These are phyloP conservation scores for Aphaenogaster floridana DNA, from an alignment of 1,140 invertebrate species.

Conservation along the genomic window DNA sequence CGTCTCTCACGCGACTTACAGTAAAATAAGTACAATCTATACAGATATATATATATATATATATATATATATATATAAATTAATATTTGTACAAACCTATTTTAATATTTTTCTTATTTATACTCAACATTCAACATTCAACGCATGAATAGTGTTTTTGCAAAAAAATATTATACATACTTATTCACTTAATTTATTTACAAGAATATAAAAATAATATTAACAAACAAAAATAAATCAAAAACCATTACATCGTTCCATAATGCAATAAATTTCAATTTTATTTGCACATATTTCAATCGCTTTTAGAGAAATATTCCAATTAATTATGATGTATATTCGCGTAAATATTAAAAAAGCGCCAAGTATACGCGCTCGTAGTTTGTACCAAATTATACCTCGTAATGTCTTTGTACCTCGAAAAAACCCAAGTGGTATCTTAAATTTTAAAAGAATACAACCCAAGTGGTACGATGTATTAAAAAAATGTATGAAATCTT, in stretches of 20 bases:
- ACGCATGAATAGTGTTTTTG: too few species aligned
- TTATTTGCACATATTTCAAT: not conserved
- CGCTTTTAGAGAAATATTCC: not conserved
- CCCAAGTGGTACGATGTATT: too few species aligned
- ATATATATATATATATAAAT: too few species aligned
- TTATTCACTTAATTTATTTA: not conserved
- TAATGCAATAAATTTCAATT: not conserved
- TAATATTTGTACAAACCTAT: not conserved
- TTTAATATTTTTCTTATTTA: too few species aligned
- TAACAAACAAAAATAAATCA: not conserved
- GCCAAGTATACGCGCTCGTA: too few species aligned
- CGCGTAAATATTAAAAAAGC: not conserved
- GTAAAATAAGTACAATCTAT: constrained; percentile 21
- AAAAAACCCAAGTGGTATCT: too few species aligned
- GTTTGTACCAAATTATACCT: too few species aligned
- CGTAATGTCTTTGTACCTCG: too few species aligned
- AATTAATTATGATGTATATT: not conserved
- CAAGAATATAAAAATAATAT: not conserved
- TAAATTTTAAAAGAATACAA: too few species aligned
- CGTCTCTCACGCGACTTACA: not conserved
- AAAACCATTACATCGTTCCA: not conserved
- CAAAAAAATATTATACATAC: not conserved
- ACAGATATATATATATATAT: too few species aligned
- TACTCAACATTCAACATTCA: too few species aligned
- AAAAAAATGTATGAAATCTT: too few species aligned